Conservation (phyloP, 2,888 invertebrate genomes). For the Carterocephalus palaemon region DNA sequence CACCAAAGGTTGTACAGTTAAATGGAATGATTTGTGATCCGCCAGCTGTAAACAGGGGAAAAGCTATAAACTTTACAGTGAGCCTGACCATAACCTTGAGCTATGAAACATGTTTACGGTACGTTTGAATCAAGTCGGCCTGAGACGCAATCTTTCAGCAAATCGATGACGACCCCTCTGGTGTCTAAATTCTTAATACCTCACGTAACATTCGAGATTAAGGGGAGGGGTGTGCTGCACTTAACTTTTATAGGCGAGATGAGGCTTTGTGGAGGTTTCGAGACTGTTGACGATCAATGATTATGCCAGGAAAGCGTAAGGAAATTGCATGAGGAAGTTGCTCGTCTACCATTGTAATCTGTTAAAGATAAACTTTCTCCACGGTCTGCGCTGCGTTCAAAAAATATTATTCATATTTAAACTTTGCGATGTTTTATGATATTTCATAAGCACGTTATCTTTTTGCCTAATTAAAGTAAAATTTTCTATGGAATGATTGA, state of each 20-base stretch:
- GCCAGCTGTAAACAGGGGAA: no score
- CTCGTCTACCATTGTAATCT: conserved; percentile 7
- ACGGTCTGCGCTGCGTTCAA: no score
- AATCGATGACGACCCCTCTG: conserved; percentile 49
- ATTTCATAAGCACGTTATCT: no score
- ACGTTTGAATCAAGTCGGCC: conserved; percentile 30
- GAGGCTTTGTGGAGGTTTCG: conserved; percentile 41
- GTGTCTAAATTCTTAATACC: conserved; percentile 76
- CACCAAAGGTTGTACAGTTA: no score
- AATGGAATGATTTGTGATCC: no score
- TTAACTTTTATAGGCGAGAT: conserved; percentile 70
- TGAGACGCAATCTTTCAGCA: conserved; percentile 36
- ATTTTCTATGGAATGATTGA: no score
- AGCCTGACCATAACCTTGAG: conserved; percentile 24
- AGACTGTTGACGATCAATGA: conserved; percentile 54
- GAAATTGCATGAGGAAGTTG: conserved; percentile 17
- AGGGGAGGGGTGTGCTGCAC: conserved; percentile 54
- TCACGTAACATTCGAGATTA: conserved; percentile 74
- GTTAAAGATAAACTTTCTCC: no score
- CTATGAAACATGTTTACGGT: conserved; percentile 28
- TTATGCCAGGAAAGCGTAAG: conserved; percentile 7
- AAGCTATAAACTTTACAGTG: conserved; percentile 2
- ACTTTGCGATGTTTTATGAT: no score
- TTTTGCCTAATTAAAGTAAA: no score
- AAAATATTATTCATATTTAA: no score